Evolutionary conservation across 2,797 vertebrate genomes (phyloP).

Genomic region (Epinephelus malabaricus): DNA sequence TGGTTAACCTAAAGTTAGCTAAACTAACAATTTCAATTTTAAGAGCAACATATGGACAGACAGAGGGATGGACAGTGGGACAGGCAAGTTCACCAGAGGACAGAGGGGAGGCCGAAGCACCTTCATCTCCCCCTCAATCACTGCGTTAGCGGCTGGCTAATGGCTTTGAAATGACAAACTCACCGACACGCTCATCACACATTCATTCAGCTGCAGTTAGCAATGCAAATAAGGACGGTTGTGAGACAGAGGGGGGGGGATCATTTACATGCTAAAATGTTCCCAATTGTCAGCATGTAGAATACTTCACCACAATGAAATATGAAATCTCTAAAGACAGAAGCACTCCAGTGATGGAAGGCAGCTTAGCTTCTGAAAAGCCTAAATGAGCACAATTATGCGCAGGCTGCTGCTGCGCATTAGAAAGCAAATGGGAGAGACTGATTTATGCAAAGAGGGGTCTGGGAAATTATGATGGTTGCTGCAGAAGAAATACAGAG

Average conservation of each 20-base stretch:
- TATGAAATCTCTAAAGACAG: conserved; percentile 50
- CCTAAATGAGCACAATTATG: conserved; percentile 62
- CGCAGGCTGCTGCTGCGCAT: conserved; percentile 38
- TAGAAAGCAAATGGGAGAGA: conserved; percentile 53
- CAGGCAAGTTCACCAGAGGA: neutral
- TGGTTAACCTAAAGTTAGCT: too few relatives aligned
- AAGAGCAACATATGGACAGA: too few relatives aligned
- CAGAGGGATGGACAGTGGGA: neutral
- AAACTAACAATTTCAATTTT: too few relatives aligned
- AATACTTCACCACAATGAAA: conserved; percentile 39
- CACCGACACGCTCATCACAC: conserved; percentile 47
- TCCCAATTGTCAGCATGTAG: conserved; percentile 37
- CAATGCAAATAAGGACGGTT: conserved; percentile 58
- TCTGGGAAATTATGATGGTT: conserved; percentile 36
- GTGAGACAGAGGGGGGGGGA: neutral
- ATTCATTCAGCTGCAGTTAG: conserved; percentile 48
- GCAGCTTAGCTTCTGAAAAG: conserved; percentile 49
- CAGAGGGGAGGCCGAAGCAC: neutral
- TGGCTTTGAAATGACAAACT: conserved; percentile 59
- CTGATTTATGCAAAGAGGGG: conserved; percentile 47
- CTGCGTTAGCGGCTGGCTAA: conserved; percentile 40
- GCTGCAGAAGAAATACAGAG: conserved; percentile 21
- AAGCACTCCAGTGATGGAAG: conserved; percentile 30
- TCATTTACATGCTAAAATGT: conserved; percentile 66
- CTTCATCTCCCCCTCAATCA: conserved; percentile 50